A percentile compares a stretch with the other conserved stretches of the same genome.
These are phyloP conservation scores for Cranoglanis bouderius DNA, from an alignment of 2,113 vertebrate genomes.

Conservation along the genomic window DNA sequence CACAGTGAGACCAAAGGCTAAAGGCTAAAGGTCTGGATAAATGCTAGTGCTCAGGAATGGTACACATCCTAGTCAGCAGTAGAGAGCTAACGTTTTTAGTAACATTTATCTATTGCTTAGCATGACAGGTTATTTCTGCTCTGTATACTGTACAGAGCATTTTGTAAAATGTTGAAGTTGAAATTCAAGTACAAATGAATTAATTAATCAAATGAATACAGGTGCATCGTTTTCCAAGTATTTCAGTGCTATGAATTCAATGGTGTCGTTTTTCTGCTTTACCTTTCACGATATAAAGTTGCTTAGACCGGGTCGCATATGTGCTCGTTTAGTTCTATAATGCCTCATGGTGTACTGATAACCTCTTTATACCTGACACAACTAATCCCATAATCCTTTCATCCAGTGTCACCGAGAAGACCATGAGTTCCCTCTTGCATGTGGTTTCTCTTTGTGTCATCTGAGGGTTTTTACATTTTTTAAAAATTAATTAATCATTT, in stretches of 20 bases:
- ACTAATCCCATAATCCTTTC: neutral
- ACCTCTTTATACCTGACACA: neutral
- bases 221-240: too few relatives aligned
- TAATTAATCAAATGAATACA: too few relatives aligned
- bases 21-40: neutral
- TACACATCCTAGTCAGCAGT: neutral
- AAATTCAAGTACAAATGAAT: too few relatives aligned
- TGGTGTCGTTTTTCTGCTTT: too few relatives aligned
- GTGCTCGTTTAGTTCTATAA: neutral
- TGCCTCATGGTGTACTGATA: neutral
- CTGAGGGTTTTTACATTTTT: neutral
- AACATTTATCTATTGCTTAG: neutral
- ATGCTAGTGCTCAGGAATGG: neutral
- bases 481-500: too few relatives aligned
- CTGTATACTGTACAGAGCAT: neutral
- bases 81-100: neutral
- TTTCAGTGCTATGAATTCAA: too few relatives aligned
- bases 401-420: neutral
- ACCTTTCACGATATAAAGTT: neutral
- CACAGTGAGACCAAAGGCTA: neutral
- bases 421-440: neutral
- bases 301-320: neutral
- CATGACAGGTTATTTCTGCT: neutral
- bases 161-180: neutral
- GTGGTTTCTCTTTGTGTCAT: neutral